Conservation (phyloP, 2,797 vertebrate genomes). For the Pyrrhura leucotis region DNA sequence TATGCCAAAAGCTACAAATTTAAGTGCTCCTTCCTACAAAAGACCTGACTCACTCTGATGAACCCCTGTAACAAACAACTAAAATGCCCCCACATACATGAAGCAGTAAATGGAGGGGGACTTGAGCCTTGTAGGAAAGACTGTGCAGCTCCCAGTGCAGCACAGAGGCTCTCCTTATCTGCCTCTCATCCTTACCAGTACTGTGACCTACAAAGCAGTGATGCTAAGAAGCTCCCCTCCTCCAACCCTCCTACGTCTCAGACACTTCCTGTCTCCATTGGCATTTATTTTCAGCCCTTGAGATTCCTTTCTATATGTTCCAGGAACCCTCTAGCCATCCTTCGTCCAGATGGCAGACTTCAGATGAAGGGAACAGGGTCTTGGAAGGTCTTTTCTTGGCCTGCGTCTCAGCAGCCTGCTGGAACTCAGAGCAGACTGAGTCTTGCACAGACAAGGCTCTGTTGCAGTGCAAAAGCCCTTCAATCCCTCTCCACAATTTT, state of each 20-base stretch:
- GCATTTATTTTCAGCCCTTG: constrained; percentile 68
- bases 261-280: constrained; percentile 65
- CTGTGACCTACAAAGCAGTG: neutral
- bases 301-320: constrained; percentile 71
- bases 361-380: constrained; percentile 42
- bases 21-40: neutral
- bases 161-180: constrained; percentile 17
- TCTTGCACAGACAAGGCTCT: constrained; percentile 67
- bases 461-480: constrained; percentile 53
- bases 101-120: neutral
- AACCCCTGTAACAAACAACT: neutral
- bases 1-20: neutral
- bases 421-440: constrained; percentile 50
- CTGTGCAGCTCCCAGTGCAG: neutral
- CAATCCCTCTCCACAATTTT: constrained; percentile 43
- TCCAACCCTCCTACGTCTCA: constrained; percentile 34
- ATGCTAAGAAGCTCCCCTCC: constrained; percentile 18
- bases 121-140: neutral
- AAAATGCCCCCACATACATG: neutral
- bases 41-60: neutral
- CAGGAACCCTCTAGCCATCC: constrained; percentile 66
- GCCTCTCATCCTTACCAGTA: neutral
- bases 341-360: constrained; percentile 66
- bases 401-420: constrained; percentile 47
- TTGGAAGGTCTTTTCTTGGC: constrained; percentile 66